phyloP scores from a whole-genome alignment of 1,140 invertebrate genomes.

The Ectropis grisescens region DNA sequence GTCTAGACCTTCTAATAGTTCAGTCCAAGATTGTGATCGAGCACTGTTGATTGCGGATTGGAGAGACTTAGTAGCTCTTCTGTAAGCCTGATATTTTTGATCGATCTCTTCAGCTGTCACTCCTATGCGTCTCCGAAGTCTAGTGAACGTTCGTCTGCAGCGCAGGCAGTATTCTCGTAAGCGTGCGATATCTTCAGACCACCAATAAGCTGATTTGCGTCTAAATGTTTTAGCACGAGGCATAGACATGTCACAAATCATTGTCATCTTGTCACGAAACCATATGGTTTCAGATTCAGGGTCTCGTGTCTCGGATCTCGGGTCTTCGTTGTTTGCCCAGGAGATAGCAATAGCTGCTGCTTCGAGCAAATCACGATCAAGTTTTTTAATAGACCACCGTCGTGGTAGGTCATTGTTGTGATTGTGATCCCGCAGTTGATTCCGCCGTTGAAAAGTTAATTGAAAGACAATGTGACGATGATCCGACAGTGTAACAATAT shows the following conservation, averaged over 20 bases:
- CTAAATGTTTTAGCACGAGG: not conserved
- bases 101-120: conserved; percentile 1
- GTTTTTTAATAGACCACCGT: conserved; percentile 6
- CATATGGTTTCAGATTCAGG: conserved; percentile 5
- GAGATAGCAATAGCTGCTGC: conserved; percentile 2
- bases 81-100: not conserved
- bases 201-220: conserved; percentile 3
- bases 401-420: not conserved
- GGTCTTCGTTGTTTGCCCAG: not conserved
- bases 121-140: conserved; percentile 3
- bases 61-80: conserved; percentile 7
- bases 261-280: conserved; percentile 5
- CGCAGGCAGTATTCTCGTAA: conserved; percentile 11
- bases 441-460: not conserved
- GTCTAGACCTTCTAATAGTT: conserved; percentile 11
- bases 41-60: conserved; percentile 8
- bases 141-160: conserved; percentile 6
- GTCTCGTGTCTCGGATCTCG: not conserved
- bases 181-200: conserved; percentile 5
- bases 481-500: conserved; percentile 26
- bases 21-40: conserved; percentile 5
- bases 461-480: conserved; percentile 24
- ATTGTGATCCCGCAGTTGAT: not conserved
- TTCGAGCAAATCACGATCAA: conserved; percentile 2
- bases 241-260: conserved; percentile 6